Evolutionary conservation across 1,140 invertebrate species (phyloP), one percentile per base, ranked within the genome.

Genomic region (Achatina immaculata): DNA sequence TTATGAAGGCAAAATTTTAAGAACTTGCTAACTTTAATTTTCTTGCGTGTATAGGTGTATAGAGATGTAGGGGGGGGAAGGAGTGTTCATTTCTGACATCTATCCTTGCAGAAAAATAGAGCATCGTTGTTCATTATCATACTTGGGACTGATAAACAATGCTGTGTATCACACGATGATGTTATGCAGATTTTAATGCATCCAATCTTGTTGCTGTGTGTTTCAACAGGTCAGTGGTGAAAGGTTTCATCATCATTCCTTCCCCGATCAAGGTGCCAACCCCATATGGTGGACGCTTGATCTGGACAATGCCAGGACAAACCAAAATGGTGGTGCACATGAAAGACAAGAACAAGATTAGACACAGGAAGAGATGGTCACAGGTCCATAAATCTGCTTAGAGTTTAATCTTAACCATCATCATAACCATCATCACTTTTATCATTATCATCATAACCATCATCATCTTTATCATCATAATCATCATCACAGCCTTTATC

Each of bases 341-440:
- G 34, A 91, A 91, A 72, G 87, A 91, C 85, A 91, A 90, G 78
- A 90, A 88, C 81, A 90, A 89, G 80, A 91, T 91, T 69, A 83
- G 90, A 48, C 90, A 91, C 86, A 88, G 89, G 74, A 91, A 91
- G 83, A 82, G 90, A 73, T 91, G 90, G 90, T 92, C 91, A 83
- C 92, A 92, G 89, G 91, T 92, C 68, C 43, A n/a, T 69, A 38
- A n/a, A n/a, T n/a, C n/a, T n/a, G n/a, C n/a, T n/a, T n/a, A n/a
- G n/a, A n/a, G n/a, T 55, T 55, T n/a, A n/a, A n/a, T n/a, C n/a
- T n/a, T n/a, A n/a, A n/a, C n/a, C n/a, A n/a, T n/a, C n/a, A n/a
- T n/a, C n/a, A n/a, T n/a, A n/a, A n/a, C n/a, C n/a, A n/a, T n/a
- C n/a, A n/a, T n/a, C n/a, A n/a, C n/a, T n/a, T n/a, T n/a, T n/a